These are phyloP conservation scores for Hydrotaea cyrtoneurina DNA, from an alignment of 2,888 invertebrate genomes.

Conservation along the genomic window DNA sequence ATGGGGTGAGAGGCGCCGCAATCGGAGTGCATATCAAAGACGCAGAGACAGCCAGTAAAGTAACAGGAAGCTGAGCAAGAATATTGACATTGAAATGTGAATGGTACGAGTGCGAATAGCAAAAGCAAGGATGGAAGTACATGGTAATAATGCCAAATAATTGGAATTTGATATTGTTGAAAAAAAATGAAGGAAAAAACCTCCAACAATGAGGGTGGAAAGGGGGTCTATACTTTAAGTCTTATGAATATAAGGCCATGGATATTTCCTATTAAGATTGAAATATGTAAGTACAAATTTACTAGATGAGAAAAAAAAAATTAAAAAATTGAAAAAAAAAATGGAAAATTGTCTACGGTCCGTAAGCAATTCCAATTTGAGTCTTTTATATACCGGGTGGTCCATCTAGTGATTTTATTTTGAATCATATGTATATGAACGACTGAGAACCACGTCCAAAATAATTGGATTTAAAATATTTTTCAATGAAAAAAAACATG, in stretches of 20 bases:
- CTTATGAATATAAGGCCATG: background rate
- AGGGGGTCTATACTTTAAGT: background rate
- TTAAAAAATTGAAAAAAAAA: no score
- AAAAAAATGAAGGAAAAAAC: background rate
- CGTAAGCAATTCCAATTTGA: no score
- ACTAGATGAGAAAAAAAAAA: background rate
- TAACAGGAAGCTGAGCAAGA: constrained; percentile 14
- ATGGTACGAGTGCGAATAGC: background rate
- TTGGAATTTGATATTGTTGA: constrained; percentile 32
- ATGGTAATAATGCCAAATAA: constrained; percentile 21
- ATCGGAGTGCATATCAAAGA: constrained; percentile 6
- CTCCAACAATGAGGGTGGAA: background rate
- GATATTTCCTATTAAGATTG: background rate
- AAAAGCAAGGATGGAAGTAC: background rate
- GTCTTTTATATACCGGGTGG: no score
- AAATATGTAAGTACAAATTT: background rate
- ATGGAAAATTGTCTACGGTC: no score
- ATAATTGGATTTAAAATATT: no score
- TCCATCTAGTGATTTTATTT: no score
- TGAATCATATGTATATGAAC: no score
- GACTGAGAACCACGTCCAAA: no score
- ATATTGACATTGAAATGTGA: constrained; percentile 44
- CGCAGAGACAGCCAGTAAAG: background rate
- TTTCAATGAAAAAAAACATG: no score
- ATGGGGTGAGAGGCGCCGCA: background rate